Percentiles rank a stretch among this genome's conserved stretches.
phyloP scores from a whole-genome alignment of 2,888 invertebrate species.

The Aplocera efformata region DNA sequence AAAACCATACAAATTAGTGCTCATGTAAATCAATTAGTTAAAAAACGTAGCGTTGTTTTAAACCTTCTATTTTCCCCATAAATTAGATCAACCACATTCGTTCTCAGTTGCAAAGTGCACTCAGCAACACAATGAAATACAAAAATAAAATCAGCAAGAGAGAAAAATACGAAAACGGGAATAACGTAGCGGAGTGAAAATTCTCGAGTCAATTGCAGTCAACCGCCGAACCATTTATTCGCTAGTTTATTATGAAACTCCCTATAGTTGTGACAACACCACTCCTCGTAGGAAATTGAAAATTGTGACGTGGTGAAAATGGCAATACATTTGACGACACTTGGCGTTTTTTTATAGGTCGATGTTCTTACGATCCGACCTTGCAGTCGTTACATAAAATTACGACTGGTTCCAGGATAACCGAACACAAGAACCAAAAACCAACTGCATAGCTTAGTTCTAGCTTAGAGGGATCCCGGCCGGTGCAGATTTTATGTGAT shows the following conservation, averaged over 20 bases:
- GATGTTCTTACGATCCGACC: not conserved
- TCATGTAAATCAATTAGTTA: too few relatives aligned
- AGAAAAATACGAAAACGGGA: slow-evolving; percentile 9
- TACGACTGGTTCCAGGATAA: too few relatives aligned
- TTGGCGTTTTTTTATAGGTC: not conserved
- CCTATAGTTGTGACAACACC: slow-evolving; percentile 17
- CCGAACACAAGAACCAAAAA: too few relatives aligned
- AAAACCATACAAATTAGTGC: too few relatives aligned
- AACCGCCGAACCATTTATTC: slow-evolving; percentile 22
- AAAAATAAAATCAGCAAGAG: slow-evolving; percentile 1
- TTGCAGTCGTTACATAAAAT: too few relatives aligned
- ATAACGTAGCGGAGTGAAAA: slow-evolving; percentile 15
- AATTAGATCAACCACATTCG: not conserved
- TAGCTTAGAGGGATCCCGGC: too few relatives aligned
- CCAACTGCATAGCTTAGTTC: too few relatives aligned
- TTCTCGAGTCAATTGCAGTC: slow-evolving; percentile 23
- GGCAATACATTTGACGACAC: slow-evolving; percentile 5
- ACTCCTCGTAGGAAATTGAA: slow-evolving; percentile 33
- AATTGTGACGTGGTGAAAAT: slow-evolving; percentile 32
- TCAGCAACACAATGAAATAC: slow-evolving; percentile 3
- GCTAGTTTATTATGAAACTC: slow-evolving; percentile 23
- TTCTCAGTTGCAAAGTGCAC: slow-evolving; percentile 6
- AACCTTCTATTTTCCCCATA: too few relatives aligned
- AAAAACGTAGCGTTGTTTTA: too few relatives aligned
- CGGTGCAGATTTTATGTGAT: too few relatives aligned